A percentile compares a stretch with the other conserved stretches of the same genome.
Conservation (phyloP, 2,888 invertebrate genomes). For the Phyto melanocephala region DNA sequence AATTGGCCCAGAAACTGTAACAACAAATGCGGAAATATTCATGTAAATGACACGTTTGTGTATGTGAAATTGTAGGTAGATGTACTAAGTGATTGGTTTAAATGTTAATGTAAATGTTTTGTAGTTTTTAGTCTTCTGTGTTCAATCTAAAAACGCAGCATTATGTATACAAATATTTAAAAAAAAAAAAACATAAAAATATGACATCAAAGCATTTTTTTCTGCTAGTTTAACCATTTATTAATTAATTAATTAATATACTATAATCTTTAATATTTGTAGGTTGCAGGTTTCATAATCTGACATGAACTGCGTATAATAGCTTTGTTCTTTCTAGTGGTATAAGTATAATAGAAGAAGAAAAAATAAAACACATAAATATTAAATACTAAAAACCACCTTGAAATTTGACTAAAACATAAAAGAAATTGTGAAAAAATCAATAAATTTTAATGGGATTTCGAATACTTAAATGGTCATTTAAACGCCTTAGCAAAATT, state of each 20-base stretch:
- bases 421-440: constrained; percentile 25
- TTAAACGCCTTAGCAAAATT: constrained; percentile 20
- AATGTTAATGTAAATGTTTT: neutral
- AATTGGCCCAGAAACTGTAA: too few species aligned
- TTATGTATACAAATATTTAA: constrained; percentile 12
- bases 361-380: neutral
- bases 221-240: neutral
- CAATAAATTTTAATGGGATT: constrained; percentile 50
- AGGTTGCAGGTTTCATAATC: constrained; percentile 26
- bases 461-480: constrained; percentile 25
- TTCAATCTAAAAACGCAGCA: constrained; percentile 6
- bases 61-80: neutral
- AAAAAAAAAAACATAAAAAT: too few species aligned
- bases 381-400: constrained; percentile 27
- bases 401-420: constrained; percentile 37
- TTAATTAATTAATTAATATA: constrained; percentile 34
- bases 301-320: neutral
- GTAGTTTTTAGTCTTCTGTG: neutral
- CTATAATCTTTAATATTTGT: constrained; percentile 1
- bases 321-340: constrained; percentile 2
- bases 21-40: constrained; percentile 25
- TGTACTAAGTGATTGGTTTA: too few species aligned
- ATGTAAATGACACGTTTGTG: too few species aligned
- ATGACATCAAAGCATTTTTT: constrained; percentile 43
- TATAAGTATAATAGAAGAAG: neutral